Evolutionary conservation across 2,888 invertebrate species (phyloP), one percentile per base, ranked within the genome.

Genomic region (Charanyca ferruginea): DNA sequence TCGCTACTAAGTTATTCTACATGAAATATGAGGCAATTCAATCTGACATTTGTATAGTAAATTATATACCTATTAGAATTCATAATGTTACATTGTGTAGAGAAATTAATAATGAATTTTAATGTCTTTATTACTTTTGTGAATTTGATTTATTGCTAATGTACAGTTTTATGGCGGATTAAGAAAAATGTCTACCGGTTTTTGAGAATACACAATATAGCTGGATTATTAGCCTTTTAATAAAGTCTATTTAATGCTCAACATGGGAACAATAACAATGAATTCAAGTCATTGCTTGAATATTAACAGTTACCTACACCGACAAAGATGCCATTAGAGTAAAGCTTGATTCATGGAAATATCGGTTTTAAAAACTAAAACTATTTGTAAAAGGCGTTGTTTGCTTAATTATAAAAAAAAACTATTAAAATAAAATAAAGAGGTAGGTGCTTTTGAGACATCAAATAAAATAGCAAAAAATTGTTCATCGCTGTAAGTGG

Each of bases 21-120:
- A 55, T 76, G 55, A 70, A 32, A 11, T 57, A 73, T 76, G 57
- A 53, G n/a, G 28, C 20, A 38, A 25, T 55, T 62, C 28, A 52
- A 48, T 57, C 23, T 3, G 42, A 55, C 18, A 52, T 38, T 32
- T 54, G 53, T 54, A 44, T 47, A 25, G 20, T 61, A 47, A 38
- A 61, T 59, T 49, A 67, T 49, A 58, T n/a, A n/a, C n/a, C n/a
- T n/a, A n/a, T 53, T 49, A 35, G 20, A 62, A 75, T 62, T 48
- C 32, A 53, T 53, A 47, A 76, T 47, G 51, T 59, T 49, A 18
- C 18, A 32, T 23, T 52, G 47, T 41, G 22, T 45, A 8, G 32
- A 67, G 41, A 55, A 57, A 69, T 55, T 51, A 68, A 60, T 61
- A 25, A 55, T 38, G 11, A 35, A 61, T 47, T 5, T 32, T 57